Base-by-base conservation (phyloP, 2,888 invertebrate genomes). In the Eustalomyia histrio region DNA sequence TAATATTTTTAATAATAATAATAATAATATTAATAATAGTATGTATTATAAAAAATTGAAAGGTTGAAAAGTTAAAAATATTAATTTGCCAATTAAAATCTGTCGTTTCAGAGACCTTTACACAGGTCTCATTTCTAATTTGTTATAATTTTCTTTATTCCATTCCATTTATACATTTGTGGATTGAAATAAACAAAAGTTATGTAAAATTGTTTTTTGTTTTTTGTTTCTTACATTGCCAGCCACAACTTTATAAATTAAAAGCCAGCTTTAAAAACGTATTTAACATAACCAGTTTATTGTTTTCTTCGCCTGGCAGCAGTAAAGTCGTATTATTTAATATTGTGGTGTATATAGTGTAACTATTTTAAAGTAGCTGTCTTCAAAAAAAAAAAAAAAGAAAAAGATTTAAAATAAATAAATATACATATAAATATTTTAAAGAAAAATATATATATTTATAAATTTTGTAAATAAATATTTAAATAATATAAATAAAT, bases 261-360 rank as follows among this genome's bases (percentile, higher is more conserved):
- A 76, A 73, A 55, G 60, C 35, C 65, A 74, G 69, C 78, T 74
- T 81, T 69, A 43, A 50, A 81, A 74, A 65, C 60, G 60, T 74
- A 76, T 81, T 81, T 81, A 81, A 65, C 80, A 81, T 81, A 81
- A 81, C 81, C 81, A 74, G 81, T 81, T 81, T 52, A 79, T 67
- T 79, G 33, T 47, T 67, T 63, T 67, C 60, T 73, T 67, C 47
- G 72, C 72, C 73, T 73, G 35, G 58, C 47, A 68, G 72, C 60
- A 73, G 72, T 53, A 39, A 78, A 78, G 78, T 35, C 52, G 65
- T 53, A 33, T 72, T 65, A 14, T 65, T 65, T 65, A 52, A 52
- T 57, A 76, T 72, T 58, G 43, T 67, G 29, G 50, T 35, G 61
- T 67, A 24, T 47, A 61, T 50, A 72, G 50, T 72, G 78, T 78